Evolutionary conservation across 2,113 vertebrate genomes (phyloP), one percentile per base, ranked within the genome.

Genomic region (Ursus arctos): DNA sequence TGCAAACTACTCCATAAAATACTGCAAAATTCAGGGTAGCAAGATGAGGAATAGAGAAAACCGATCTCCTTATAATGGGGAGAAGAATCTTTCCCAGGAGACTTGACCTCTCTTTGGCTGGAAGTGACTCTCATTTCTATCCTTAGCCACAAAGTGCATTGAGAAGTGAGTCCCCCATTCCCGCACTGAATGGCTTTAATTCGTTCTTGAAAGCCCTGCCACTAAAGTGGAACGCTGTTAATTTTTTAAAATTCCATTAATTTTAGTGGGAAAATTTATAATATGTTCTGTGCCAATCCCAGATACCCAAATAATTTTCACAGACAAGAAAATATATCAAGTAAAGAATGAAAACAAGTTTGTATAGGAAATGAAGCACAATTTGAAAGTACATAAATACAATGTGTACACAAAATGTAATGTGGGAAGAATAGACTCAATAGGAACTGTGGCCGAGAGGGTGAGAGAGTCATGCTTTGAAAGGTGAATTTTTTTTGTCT

Each of bases 221-320:
- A 72, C 36, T 59, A 96, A 77, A 91, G 22, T 95, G 0, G 18
- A 87, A 96, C 80, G 28, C 19, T 92, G 7, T 51, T 92, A 3
- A 36, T 82, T 69, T 94, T 95, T 84, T 18, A 19, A 74, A 82
- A 51, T 71, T 69, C 55, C 19, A 86, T 92, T 85, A 81, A 81
- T 93, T 97, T 97, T 71, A 84, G 80, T 72, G 71, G 43, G 33
- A 92, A 92, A 92, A 87, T 31, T 67, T 55, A 49, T 14, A 71
- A 61, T 31, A 33, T 51, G 26, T 80, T 96, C 51, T 91, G 19
- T 93, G 47, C 16, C 26, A 90, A 67, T 72, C 24, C 43, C 94
- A 88, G 51, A 93, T 74, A 93, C 47, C 36, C 85, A 81, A 71
- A 92, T 49, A 63, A 51, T 90, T 87, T 83, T 95, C 40, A 89